These are phyloP conservation scores for Megalops cyprinoides DNA, from an alignment of 2,797 vertebrate species.

Conservation along the genomic window DNA sequence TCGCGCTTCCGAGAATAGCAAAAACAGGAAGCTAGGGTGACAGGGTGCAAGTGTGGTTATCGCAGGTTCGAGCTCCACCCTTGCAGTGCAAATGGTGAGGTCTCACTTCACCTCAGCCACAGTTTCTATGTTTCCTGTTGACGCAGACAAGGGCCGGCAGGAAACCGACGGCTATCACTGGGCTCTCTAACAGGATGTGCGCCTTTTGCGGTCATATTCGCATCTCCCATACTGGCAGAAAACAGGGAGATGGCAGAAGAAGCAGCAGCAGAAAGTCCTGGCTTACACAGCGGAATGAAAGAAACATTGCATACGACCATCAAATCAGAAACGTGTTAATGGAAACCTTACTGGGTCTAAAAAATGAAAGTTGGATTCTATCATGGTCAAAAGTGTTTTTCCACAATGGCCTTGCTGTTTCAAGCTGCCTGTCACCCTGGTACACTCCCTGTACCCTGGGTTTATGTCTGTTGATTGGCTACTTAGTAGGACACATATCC, in stretches of 20 bases:
- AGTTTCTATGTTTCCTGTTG: slow-evolving; percentile 11
- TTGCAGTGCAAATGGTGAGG: background rate
- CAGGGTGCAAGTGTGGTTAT: background rate
- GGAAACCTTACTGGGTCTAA: too few relatives aligned
- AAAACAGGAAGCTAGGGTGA: background rate
- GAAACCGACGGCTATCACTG: background rate
- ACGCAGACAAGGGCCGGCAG: background rate
- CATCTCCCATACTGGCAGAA: background rate
- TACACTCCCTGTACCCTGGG: too few relatives aligned
- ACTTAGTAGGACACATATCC: too few relatives aligned
- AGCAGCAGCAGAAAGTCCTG: background rate
- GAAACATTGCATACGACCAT: too few relatives aligned
- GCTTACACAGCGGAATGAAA: too few relatives aligned
- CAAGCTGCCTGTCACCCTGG: too few relatives aligned
- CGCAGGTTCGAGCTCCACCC: background rate
- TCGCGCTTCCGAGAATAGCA: background rate
- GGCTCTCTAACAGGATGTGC: background rate
- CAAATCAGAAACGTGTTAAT: too few relatives aligned
- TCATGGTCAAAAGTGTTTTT: too few relatives aligned
- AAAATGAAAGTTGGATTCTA: too few relatives aligned
- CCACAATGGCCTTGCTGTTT: too few relatives aligned
- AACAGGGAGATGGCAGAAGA: background rate
- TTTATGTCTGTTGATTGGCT: too few relatives aligned
- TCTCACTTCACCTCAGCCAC: too few relatives aligned
- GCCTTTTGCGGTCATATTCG: background rate